phyloP scores from a whole-genome alignment of 2,113 vertebrate species.

The Globicephala melas region DNA sequence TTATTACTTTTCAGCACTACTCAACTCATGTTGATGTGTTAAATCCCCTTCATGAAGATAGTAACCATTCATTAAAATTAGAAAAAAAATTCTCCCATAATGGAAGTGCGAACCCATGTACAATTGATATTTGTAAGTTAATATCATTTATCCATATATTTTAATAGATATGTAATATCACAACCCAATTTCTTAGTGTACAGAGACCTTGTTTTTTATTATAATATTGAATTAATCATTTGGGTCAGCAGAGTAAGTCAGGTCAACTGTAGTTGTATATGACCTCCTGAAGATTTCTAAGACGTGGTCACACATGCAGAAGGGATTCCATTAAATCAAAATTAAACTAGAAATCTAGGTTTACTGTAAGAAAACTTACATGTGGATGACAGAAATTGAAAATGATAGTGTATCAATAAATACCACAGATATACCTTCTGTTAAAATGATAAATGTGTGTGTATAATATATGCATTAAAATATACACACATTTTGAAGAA shows the following conservation, averaged over 20 bases:
- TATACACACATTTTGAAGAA: background rate
- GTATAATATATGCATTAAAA: background rate
- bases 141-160: background rate
- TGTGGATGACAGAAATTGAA: background rate
- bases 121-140: background rate
- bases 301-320: background rate
- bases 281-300: background rate
- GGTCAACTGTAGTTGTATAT: accelerated
- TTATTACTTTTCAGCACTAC: background rate
- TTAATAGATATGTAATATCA: background rate
- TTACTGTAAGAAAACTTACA: background rate
- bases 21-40: background rate
- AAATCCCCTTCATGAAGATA: background rate
- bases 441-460: background rate
- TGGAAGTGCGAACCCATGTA: background rate
- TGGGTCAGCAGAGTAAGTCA: background rate
- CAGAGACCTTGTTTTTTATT: background rate
- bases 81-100: background rate
- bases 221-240: background rate
- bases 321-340: background rate
- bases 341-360: background rate
- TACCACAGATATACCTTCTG: background rate
- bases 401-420: accelerated
- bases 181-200: background rate
- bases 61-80: background rate